Conservation (phyloP, 2,113 vertebrate species). For the Paedocypris sp. region DNA sequence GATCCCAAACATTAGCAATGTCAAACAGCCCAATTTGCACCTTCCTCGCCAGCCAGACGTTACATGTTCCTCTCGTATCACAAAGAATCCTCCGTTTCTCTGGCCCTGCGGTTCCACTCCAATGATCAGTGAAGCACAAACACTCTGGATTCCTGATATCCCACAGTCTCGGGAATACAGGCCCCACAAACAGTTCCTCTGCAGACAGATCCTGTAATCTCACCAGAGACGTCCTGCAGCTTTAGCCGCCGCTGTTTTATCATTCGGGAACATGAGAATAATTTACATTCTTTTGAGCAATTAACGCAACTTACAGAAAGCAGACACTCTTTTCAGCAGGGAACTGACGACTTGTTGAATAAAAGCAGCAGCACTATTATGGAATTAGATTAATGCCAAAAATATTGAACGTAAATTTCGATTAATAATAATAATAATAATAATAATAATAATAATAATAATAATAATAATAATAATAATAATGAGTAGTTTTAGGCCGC, state of each 20-base stretch:
- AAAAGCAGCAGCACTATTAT: too few relatives aligned
- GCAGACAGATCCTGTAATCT: slow-evolving; percentile 16
- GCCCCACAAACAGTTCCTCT: background rate
- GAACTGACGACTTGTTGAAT: too few relatives aligned
- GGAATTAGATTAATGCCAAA: too few relatives aligned
- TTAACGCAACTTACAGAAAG: too few relatives aligned
- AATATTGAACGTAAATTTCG: too few relatives aligned
- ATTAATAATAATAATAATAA: too few relatives aligned
- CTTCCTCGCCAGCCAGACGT: background rate
- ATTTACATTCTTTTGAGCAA: too few relatives aligned
- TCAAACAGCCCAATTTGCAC: slow-evolving; percentile 1
- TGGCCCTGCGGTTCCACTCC: background rate
- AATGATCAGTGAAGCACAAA: slow-evolving; percentile 1
- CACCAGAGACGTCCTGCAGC: slow-evolving; percentile 4
- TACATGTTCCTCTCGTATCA: background rate
- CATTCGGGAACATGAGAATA: background rate
- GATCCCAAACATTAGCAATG: slow-evolving; percentile 1
- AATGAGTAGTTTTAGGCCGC: too few relatives aligned
- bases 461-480: too few relatives aligned
- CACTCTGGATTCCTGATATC: slow-evolving; percentile 6
- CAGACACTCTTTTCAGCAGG: too few relatives aligned
- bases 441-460: too few relatives aligned
- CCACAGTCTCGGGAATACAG: background rate
- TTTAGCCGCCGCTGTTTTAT: background rate
- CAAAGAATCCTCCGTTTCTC: background rate